Conservation (phyloP, 2,113 vertebrate species). For the Campylomormyrus numenius region DNA sequence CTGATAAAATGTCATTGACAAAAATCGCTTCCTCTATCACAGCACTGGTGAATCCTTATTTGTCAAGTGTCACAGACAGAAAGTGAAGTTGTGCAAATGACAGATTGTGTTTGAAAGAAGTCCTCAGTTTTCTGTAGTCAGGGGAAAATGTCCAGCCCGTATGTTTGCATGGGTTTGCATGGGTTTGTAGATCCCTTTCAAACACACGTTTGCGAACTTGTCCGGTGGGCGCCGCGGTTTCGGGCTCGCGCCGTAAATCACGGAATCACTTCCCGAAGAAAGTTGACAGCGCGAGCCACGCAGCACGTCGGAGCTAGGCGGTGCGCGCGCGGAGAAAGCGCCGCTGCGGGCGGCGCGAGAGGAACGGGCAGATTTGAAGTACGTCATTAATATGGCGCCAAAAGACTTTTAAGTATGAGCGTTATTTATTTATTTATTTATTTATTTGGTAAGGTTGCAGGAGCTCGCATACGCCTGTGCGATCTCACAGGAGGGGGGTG, state of each 20-base stretch:
- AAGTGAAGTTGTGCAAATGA: background rate
- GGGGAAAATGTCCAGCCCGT: background rate
- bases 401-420: conserved; percentile 85
- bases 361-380: conserved; percentile 86
- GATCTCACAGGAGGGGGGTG: conserved; percentile 26
- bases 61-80: background rate
- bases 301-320: background rate
- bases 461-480: conserved; percentile 46
- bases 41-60: background rate
- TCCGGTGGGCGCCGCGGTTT: conserved; percentile 12
- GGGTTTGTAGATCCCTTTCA: background rate
- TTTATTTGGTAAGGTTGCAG: conserved; percentile 53
- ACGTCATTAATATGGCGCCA: conserved; percentile 99
- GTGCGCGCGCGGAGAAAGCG: conserved; percentile 35
- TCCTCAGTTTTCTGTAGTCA: background rate
- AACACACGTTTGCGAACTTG: conserved; percentile 16
- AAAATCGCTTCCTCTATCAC: background rate
- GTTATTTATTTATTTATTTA: conserved; percentile 24
- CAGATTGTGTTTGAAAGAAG: background rate
- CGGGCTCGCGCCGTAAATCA: conserved; percentile 23
- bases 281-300: conserved; percentile 42
- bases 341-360: conserved; percentile 14
- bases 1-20: background rate
- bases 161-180: background rate
- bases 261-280: conserved; percentile 33